Evolutionary conservation across 2,113 vertebrate genomes (phyloP).

Genomic region (Anarrhichthys ocellatus): DNA sequence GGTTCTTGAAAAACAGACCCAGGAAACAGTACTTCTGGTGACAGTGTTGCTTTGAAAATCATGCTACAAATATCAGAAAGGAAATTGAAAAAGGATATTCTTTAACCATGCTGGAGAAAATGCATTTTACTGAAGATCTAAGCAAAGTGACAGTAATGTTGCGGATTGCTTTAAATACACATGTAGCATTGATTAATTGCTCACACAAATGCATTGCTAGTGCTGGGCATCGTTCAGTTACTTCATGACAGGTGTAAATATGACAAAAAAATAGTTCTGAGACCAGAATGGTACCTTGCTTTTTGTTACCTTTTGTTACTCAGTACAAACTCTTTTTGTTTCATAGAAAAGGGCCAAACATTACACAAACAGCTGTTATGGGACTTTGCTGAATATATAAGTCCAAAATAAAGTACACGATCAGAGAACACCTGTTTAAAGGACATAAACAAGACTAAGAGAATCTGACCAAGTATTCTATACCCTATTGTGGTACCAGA

Average conservation of each 20-base stretch:
- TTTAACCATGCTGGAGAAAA: not conserved
- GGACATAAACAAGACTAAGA: not conserved
- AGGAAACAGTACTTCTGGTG: too few relatives aligned
- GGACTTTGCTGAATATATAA: too few relatives aligned
- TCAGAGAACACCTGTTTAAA: not conserved
- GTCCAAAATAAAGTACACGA: not conserved
- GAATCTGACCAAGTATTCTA: not conserved
- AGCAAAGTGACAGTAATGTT: not conserved
- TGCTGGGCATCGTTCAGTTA: not conserved
- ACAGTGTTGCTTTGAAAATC: not conserved
- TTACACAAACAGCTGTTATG: not conserved
- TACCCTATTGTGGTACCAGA: not conserved
- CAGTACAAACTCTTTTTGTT: not conserved
- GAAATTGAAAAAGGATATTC: not conserved
- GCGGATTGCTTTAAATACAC: not conserved
- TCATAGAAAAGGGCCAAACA: not conserved
- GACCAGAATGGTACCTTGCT: not conserved
- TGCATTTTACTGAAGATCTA: not conserved
- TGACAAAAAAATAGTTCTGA: too few relatives aligned
- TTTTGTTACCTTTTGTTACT: not conserved
- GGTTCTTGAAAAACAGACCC: not conserved
- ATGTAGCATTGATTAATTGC: not conserved
- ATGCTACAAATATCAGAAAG: not conserved
- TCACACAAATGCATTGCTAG: not conserved
- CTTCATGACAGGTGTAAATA: not conserved